Evolutionary conservation across 2,888 invertebrate species (phyloP).

Genomic region (Leucania comma): DNA sequence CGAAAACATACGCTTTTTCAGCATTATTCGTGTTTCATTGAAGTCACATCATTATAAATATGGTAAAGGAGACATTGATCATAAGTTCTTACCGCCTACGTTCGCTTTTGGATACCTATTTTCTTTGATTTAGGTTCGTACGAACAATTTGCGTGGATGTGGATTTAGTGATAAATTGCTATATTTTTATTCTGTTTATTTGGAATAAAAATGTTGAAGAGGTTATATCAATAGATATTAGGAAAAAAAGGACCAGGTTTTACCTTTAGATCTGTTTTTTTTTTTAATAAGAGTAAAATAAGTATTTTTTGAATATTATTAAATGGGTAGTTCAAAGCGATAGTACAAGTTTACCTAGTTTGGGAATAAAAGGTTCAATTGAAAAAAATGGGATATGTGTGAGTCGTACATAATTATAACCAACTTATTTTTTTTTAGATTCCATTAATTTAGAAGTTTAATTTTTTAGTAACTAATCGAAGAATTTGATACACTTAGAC

Average conservation of each 20-base stretch:
- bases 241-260: neutral
- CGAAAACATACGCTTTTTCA: constrained; percentile 16
- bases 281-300: too few relatives aligned
- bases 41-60: constrained; percentile 41
- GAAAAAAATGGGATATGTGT: too few relatives aligned
- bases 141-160: constrained; percentile 4
- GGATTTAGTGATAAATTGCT: constrained; percentile 19
- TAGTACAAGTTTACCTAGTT: too few relatives aligned
- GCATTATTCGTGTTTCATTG: constrained; percentile 33
- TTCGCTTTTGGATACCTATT: constrained; percentile 7
- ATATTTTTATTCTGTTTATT: neutral
- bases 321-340: too few relatives aligned
- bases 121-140: neutral
- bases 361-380: too few relatives aligned
- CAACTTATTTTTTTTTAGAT: too few relatives aligned
- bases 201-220: neutral
- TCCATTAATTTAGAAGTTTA: too few relatives aligned
- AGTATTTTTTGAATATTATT: too few relatives aligned
- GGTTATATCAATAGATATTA: constrained; percentile 9
- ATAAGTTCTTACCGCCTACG: constrained; percentile 27
- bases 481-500: too few relatives aligned
- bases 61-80: constrained; percentile 25
- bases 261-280: neutral
- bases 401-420: too few relatives aligned
- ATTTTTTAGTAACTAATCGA: too few relatives aligned